These are phyloP conservation scores for Malurus alboscapulatus DNA, from an alignment of 2,113 vertebrate genomes.

Conservation along the genomic window DNA sequence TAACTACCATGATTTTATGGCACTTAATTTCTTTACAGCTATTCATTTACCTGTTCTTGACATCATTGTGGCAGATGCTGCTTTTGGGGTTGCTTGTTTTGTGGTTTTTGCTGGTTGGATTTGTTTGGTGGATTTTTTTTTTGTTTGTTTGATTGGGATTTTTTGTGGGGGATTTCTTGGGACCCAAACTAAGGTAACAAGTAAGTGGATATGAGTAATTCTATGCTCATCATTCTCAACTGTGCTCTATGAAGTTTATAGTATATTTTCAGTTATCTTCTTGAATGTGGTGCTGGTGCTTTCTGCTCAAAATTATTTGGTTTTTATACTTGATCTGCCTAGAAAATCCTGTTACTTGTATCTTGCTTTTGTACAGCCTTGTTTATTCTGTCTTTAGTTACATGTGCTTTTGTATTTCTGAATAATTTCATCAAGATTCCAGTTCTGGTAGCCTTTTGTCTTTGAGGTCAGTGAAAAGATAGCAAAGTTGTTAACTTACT, in stretches of 20 bases:
- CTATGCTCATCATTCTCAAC: neutral
- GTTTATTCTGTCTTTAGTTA: neutral
- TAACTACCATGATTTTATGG: neutral
- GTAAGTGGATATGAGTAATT: neutral
- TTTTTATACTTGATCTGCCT: neutral
- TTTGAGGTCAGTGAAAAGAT: neutral
- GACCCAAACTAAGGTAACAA: neutral
- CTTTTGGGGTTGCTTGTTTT: neutral
- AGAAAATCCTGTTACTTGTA: neutral
- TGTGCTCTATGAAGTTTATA: neutral
- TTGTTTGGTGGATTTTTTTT: neutral
- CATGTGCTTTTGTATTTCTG: neutral
- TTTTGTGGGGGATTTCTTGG: neutral
- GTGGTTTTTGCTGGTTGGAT: neutral
- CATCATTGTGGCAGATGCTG: neutral
- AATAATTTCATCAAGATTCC: neutral
- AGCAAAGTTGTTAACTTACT: neutral
- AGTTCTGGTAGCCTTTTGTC: neutral
- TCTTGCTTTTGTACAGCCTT: neutral
- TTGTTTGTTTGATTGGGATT: neutral
- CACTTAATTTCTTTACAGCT: neutral
- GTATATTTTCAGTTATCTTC: neutral
- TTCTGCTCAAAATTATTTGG: neutral
- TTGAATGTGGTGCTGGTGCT: neutral
- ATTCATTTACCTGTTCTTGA: neutral